Evolutionary conservation across 2,113 vertebrate genomes (phyloP).

Genomic region (Chelonoidis abingdonii): DNA sequence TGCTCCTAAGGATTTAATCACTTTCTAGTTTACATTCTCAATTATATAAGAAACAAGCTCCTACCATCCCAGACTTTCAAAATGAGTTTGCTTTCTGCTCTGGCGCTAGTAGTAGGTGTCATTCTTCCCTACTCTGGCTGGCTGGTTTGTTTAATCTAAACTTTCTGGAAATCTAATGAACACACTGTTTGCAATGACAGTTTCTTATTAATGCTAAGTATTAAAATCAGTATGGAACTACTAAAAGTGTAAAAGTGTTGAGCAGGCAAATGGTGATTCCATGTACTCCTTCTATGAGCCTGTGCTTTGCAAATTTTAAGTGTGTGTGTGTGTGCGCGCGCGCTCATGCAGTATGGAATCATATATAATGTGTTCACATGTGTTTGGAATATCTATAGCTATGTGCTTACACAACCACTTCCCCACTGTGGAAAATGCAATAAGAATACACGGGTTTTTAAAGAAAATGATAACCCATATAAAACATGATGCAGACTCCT

Average conservation of each 20-base stretch:
- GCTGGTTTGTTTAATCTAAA: slow-evolving; percentile 29
- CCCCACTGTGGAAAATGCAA: background rate
- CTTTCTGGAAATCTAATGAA: slow-evolving; percentile 39
- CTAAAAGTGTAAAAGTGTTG: slow-evolving; percentile 11
- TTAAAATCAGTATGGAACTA: background rate
- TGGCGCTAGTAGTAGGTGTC: background rate
- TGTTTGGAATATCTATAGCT: background rate
- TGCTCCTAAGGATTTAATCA: background rate
- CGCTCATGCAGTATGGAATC: background rate
- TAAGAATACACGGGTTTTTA: background rate
- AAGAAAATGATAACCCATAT: slow-evolving; percentile 11
- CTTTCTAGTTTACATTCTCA: background rate
- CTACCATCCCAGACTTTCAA: background rate
- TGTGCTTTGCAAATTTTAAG: background rate
- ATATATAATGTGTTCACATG: background rate
- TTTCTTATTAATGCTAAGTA: slow-evolving; percentile 2
- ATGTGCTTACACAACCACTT: background rate
- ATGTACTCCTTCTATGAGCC: background rate
- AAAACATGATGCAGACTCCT: background rate
- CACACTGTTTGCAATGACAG: slow-evolving; percentile 28
- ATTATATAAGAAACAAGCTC: background rate
- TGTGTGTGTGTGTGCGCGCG: background rate
- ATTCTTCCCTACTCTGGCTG: background rate
- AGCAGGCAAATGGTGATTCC: background rate
- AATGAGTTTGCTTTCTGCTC: background rate